Base-by-base conservation (phyloP, 2,797 vertebrate genomes). In the Ibycter americanus region DNA sequence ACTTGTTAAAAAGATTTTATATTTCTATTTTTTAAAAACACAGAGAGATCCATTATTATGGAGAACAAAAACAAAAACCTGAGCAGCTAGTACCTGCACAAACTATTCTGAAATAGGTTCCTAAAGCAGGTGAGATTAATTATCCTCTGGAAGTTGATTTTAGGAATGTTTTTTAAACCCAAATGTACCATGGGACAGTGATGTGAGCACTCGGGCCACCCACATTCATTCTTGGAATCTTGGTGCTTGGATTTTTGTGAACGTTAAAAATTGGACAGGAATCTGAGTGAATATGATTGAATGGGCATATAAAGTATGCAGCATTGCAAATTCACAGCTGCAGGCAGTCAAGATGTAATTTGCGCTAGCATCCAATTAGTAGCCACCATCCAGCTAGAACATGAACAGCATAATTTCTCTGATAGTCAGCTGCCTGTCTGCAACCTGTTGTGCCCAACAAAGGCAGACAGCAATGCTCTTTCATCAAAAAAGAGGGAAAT, bases 241-340 rank as follows among this genome's bases (percentile, higher is more conserved):
- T 12, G 3, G 5, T 72, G 51, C 4, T 21, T 77, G 55, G 70
- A 59, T 70, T 91, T 92, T 58, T 76, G 62, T 66, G 52, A 58
- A 29, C 44, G 10, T 81, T 62, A 44, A 61, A 91, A 84, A 76
- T 52, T 93, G 92, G 94, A 11, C 32, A 76, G 72, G 42, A 90
- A 88, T 82, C 68, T 91, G 90, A 90, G 91, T 36, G 77, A 88
- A 59, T 4, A 21, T 82, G 93, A 84, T 55, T 84, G 94, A 94
- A 91, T 72, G 87, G 66, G 89, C 38, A 66, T 18, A 76, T 82
- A 54, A 70, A 91, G 62, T 14, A 46, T 22, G 70, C 85, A 93
- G 90, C 70, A 56, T 20, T 90, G 91, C 94, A 95, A 82, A 91
- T 55, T 70, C 90, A 76, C 93, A 96, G 94, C 93, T 96, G 96